Evolutionary conservation across 2,113 vertebrate species (phyloP).

Genomic region (Colaptes auratus): DNA sequence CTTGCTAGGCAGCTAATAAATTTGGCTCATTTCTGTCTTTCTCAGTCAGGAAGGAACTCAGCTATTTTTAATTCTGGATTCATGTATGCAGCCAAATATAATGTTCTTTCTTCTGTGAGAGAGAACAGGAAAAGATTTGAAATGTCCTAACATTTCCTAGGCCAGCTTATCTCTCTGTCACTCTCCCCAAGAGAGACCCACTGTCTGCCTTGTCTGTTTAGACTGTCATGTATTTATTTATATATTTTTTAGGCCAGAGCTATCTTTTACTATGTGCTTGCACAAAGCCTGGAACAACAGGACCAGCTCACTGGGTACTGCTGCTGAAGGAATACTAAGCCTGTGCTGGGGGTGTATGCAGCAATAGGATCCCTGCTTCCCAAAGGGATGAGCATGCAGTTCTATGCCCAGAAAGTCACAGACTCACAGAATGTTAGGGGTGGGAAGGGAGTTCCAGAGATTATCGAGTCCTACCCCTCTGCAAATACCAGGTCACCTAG

Average conservation of each 20-base stretch:
- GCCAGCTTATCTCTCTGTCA: slow-evolving; percentile 36
- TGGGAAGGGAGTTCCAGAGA: no score
- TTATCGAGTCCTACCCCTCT: no score
- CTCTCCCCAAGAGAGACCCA: slow-evolving; percentile 19
- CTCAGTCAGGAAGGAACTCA: slow-evolving; percentile 64
- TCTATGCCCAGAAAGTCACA: not conserved
- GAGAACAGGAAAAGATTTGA: slow-evolving; percentile 70
- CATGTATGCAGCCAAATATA: slow-evolving; percentile 53
- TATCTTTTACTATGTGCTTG: not conserved
- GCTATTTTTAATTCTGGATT: slow-evolving; percentile 68
- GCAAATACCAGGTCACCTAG: no score
- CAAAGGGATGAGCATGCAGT: not conserved
- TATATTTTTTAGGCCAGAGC: not conserved
- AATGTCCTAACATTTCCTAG: slow-evolving; percentile 70
- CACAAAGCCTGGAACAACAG: not conserved
- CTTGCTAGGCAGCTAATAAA: slow-evolving; percentile 38
- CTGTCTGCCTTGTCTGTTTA: slow-evolving; percentile 44
- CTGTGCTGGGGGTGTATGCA: not conserved
- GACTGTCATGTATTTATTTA: not conserved
- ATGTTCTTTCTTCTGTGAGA: slow-evolving; percentile 54
- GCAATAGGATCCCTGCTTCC: not conserved
- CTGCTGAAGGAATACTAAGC: not conserved
- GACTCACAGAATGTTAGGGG: no score
- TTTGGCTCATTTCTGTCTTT: slow-evolving; percentile 49
- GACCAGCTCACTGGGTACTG: not conserved